Evolutionary conservation across 2,888 invertebrate species (phyloP).

Genomic region (Pandemis corylana): DNA sequence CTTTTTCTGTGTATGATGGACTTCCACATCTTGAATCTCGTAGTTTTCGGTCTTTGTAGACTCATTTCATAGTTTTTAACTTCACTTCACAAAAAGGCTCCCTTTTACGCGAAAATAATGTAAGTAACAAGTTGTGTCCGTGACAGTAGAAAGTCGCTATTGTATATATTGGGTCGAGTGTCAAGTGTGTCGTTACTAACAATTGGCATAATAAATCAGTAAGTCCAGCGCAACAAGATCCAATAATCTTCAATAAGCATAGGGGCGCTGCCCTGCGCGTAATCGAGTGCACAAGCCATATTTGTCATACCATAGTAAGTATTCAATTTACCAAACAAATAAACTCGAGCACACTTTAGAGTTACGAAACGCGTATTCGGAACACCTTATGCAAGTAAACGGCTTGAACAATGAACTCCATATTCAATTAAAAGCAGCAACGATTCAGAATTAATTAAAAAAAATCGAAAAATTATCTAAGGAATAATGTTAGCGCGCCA

Average conservation of each 20-base stretch:
- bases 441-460: not conserved
- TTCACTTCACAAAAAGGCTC: slow-evolving; percentile 46
- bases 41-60: slow-evolving; percentile 72
- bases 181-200: slow-evolving; percentile 56
- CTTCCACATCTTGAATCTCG: slow-evolving; percentile 80
- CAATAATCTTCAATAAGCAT: slow-evolving; percentile 69
- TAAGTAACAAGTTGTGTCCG: slow-evolving; percentile 29
- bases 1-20: slow-evolving; percentile 77
- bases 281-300: not conserved
- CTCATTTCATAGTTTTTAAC: slow-evolving; percentile 68
- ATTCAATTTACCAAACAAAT: slow-evolving; percentile 3
- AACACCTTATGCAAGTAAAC: slow-evolving; percentile 2
- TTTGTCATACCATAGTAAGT: not conserved
- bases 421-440: slow-evolving; percentile 15
- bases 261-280: slow-evolving; percentile 69
- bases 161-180: slow-evolving; percentile 14
- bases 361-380: slow-evolving; percentile 1
- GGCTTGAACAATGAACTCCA: slow-evolving; percentile 5
- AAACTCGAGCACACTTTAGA: not conserved
- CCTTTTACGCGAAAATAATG: slow-evolving; percentile 8
- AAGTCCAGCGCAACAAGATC: slow-evolving; percentile 60
- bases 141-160: slow-evolving; percentile 5
- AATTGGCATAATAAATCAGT: slow-evolving; percentile 72
- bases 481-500: not conserved
- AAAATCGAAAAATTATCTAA: slow-evolving; percentile 1